These are phyloP conservation scores for Drosophila koepferae DNA, from an alignment of 2,888 invertebrate species.

Conservation along the genomic window DNA sequence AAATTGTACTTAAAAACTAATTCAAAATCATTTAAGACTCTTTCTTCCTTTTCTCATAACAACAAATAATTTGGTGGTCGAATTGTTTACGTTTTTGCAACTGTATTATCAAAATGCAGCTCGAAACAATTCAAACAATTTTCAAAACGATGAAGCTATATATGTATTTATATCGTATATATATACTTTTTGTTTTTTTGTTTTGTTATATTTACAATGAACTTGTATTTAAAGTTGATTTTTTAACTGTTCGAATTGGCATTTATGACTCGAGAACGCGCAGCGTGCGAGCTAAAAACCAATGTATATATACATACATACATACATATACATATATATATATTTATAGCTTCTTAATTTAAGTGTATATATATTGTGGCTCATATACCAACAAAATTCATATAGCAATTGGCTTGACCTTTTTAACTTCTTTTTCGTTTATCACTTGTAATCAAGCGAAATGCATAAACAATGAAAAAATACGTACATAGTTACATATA, in stretches of 20 bases:
- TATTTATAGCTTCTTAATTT: constrained; percentile 8
- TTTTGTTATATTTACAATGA: constrained; percentile 19
- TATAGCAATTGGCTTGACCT: constrained; percentile 63
- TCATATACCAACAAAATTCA: constrained; percentile 18
- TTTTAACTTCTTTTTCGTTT: not conserved
- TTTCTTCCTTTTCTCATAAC: constrained; percentile 29
- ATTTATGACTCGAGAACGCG: constrained; percentile 24
- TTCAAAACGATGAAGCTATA: constrained; percentile 16
- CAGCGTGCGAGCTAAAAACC: constrained; percentile 35
- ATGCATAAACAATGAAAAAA: constrained; percentile 52
- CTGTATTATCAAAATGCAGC: constrained; percentile 54
- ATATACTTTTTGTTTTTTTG: no score
- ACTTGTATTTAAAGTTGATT: constrained; percentile 6
- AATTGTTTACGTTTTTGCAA: constrained; percentile 18
- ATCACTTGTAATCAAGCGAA: constrained; percentile 70
- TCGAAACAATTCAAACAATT: constrained; percentile 37
- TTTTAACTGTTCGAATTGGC: constrained; percentile 11
- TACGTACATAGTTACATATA: constrained; percentile 26
- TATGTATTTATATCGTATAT: constrained; percentile 5
- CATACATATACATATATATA: constrained; percentile 4
- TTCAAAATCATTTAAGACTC: constrained; percentile 63
- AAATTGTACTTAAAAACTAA: constrained; percentile 64
- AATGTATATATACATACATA: constrained; percentile 11
- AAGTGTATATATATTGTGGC: constrained; percentile 14
- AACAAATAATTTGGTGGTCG: constrained; percentile 68